Evolutionary conservation across 1,140 invertebrate species (phyloP).

Genomic region (Eupeodes corollae): DNA sequence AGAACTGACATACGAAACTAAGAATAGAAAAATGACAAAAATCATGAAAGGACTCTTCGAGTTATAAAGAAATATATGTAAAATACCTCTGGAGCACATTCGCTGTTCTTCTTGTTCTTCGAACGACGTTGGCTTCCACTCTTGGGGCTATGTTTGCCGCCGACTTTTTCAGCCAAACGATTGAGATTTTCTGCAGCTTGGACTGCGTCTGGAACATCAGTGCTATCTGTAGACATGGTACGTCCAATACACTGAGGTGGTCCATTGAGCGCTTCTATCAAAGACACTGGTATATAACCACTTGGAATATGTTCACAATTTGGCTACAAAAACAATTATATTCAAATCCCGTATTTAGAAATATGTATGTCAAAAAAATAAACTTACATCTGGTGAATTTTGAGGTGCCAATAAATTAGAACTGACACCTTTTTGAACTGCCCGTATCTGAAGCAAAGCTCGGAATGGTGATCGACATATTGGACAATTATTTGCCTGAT

Average conservation of each 20-base stretch:
- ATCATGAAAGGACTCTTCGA: too few species aligned
- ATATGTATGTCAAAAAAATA: not conserved
- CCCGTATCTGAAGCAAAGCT: conserved; percentile 89
- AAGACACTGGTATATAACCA: conserved; percentile 87
- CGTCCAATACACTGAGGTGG: conserved; percentile 42
- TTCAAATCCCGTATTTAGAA: not conserved
- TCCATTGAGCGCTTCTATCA: conserved; percentile 98
- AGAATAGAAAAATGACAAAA: conserved; percentile 7
- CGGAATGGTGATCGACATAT: conserved; percentile 96
- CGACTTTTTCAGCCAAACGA: conserved; percentile 7
- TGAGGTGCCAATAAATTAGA: conserved; percentile 38
- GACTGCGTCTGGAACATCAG: not conserved
- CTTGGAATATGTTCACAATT: conserved; percentile 72
- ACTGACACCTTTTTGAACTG: conserved; percentile 68
- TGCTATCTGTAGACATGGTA: conserved; percentile 11
- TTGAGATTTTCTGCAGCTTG: not conserved
- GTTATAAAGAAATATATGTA: not conserved
- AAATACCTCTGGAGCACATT: not conserved
- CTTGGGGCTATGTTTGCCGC: conserved; percentile 36
- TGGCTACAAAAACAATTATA: not conserved
- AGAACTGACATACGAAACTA: conserved; percentile 61
- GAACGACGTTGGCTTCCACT: conserved; percentile 24
- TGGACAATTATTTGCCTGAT: conserved; percentile 96
- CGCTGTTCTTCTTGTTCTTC: conserved; percentile 27
- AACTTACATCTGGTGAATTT: conserved; percentile 43